Conservation (phyloP, 2,888 invertebrate genomes). For the Napeogenes sylphis region DNA sequence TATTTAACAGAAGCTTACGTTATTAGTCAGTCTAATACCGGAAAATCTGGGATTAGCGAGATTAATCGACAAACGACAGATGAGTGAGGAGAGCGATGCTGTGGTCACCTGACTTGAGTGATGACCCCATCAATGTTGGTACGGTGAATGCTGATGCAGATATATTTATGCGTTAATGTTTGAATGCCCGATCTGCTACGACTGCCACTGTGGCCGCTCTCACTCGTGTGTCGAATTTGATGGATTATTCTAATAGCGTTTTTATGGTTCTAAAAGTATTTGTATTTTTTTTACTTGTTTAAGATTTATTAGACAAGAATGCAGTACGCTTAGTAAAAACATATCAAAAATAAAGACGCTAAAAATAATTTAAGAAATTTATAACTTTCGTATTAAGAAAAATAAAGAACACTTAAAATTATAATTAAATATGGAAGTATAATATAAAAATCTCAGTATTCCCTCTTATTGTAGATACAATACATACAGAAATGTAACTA, state of each 20-base stretch:
- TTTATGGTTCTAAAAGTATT: too few species aligned
- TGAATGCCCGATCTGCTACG: slow-evolving; percentile 22
- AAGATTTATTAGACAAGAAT: too few species aligned
- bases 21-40: slow-evolving; percentile 36
- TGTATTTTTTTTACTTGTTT: too few species aligned
- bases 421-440: too few species aligned
- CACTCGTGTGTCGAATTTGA: slow-evolving; percentile 21
- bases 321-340: too few species aligned
- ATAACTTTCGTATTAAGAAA: too few species aligned
- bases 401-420: too few species aligned
- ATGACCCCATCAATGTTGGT: slow-evolving; percentile 19
- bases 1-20: not conserved
- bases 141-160: slow-evolving; percentile 5
- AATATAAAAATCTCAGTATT: too few species aligned
- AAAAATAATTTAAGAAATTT: too few species aligned
- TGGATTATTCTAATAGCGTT: slow-evolving; percentile 18
- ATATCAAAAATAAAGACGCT: too few species aligned
- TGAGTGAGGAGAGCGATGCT: slow-evolving; percentile 34
- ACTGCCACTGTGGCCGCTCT: slow-evolving; percentile 11
- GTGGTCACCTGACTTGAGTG: slow-evolving; percentile 27
- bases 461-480: too few species aligned
- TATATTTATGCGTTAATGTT: slow-evolving; percentile 4
- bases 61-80: slow-evolving; percentile 40
- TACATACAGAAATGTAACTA: too few species aligned
- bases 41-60: slow-evolving; percentile 37